These are phyloP conservation scores for Pangasius mekongensis DNA, from an alignment of 2,797 vertebrate genomes.

Conservation along the genomic window DNA sequence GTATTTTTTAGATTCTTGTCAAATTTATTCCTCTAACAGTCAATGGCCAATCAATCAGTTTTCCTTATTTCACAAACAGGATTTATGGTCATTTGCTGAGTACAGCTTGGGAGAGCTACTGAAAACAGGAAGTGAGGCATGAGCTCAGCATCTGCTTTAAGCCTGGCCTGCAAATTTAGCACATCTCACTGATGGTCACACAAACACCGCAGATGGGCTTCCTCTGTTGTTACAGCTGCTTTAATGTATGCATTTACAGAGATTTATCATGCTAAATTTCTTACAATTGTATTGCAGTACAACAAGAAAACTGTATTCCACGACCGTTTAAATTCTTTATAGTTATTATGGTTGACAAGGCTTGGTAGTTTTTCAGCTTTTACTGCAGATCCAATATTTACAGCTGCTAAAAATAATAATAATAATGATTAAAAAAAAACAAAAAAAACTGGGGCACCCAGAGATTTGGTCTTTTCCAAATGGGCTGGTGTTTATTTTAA, in stretches of 20 bases:
- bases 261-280: not conserved
- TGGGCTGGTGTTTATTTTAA: constrained; percentile 7
- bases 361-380: not conserved
- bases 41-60: not conserved
- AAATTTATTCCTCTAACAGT: not conserved
- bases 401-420: not conserved
- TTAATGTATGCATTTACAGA: not conserved
- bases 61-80: not conserved
- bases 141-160: too few relatives aligned
- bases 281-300: constrained; percentile 2
- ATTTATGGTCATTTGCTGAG: too few relatives aligned
- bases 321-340: not conserved
- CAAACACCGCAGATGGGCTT: not conserved
- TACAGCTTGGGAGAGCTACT: too few relatives aligned
- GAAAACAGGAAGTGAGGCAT: too few relatives aligned
- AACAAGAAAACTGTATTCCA: not conserved
- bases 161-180: too few relatives aligned
- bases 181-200: too few relatives aligned
- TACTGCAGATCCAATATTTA: constrained; percentile 8
- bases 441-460: too few relatives aligned
- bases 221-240: not conserved
- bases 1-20: not conserved
- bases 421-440: not conserved
- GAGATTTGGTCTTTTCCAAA: not conserved
- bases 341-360: not conserved